Evolutionary conservation across 2,888 invertebrate species (phyloP), one percentile per base, ranked within the genome.

Genomic region (Schrankia costaestrigalis): DNA sequence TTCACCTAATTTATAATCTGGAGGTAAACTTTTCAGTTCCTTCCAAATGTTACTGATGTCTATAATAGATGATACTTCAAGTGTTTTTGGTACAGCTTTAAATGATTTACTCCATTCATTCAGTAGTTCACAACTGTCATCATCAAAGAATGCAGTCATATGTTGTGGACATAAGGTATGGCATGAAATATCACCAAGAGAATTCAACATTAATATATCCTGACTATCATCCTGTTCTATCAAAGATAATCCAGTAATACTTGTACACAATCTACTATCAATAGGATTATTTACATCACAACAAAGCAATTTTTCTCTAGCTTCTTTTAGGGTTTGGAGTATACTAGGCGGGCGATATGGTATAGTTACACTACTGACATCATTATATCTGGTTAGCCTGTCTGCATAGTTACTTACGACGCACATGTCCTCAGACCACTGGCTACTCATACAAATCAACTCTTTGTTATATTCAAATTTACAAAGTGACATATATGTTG

Each of bases 381-480:
- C 63, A 1, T 52, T 38, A 0, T 56, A 55, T 22, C 64, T 64
- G 1, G 53, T 53, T 8, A 68, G 39, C 15, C 56, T 66, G 15
- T 78, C 71, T 1, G 65, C 64, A 31, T 76, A 67, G 35, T 78
- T 80, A n/a, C 68, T 70, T 6, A 88, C 41, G 5, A 84, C 53
- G 43, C 84, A 80, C 52, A 77, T 69, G 36, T 89, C 88, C 30
- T 83, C 80, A 17, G 77, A 77, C 81, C 84, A 82, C 29, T 87
- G 86, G 45, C 88, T 86, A 37, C 71, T 63, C 18, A 86, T 42
- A 38, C 75, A 73, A 1, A 87, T 51, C 12, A 87, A 48, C 42
- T 85, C 80, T 36, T 77, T 79, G 31, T 70, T 70, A 26, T 57
- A 51, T 29, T 81, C 84, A 56, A 78, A 79, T 33, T 68, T 59